A percentile compares a stretch with the other conserved stretches of the same genome.
Evolutionary conservation across 35 echinoderm and acorn worm species (phyloP).

Genomic region (Hemicentrotus pulcherrimus): DNA sequence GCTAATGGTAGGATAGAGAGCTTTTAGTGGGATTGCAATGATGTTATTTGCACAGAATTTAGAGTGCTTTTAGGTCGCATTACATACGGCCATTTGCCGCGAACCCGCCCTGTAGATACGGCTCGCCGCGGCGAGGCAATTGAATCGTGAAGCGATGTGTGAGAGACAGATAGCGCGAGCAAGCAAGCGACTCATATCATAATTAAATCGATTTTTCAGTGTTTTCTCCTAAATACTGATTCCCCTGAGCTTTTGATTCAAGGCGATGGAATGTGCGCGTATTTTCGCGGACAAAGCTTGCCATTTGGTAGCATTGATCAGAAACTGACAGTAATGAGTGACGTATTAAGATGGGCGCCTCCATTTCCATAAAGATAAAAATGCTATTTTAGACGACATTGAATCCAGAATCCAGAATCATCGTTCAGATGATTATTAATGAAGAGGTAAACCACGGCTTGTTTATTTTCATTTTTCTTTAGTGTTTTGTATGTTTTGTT

Average conservation of each 20-base stretch:
- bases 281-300: background rate
- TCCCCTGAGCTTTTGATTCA: background rate
- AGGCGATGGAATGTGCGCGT: background rate
- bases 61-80: background rate
- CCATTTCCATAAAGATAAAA: no score
- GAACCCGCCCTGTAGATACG: background rate
- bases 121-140: background rate
- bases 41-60: slow-evolving; percentile 19
- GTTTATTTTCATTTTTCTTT: no score
- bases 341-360: no score
- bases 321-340: no score
- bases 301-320: no score
- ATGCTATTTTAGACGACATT: no score
- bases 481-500: no score
- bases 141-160: background rate
- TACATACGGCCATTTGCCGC: background rate
- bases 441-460: no score
- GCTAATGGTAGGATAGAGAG: background rate
- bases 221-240: background rate
- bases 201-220: slow-evolving; percentile 4
- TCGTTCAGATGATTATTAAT: no score
- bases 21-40: slow-evolving; percentile 17
- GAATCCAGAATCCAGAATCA: no score
- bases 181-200: background rate
- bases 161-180: background rate